Evolutionary conservation across 2,888 invertebrate genomes (phyloP).

Genomic region (Harpagoxenus sublaevis): DNA sequence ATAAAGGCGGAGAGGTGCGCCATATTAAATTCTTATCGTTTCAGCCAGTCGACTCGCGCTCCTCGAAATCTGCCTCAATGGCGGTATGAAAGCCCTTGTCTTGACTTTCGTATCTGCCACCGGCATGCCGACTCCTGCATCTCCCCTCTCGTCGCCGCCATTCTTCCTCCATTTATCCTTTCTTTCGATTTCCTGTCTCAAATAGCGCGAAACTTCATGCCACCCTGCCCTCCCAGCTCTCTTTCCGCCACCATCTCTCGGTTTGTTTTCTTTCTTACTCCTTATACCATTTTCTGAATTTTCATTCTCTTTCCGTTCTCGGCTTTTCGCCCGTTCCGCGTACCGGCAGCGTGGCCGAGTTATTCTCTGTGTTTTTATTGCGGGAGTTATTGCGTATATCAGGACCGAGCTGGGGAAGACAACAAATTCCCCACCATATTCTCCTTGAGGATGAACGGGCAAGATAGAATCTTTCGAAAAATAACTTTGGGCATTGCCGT

Average conservation of each 20-base stretch:
- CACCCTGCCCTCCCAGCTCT: constrained; percentile 42
- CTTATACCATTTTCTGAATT: constrained; percentile 50
- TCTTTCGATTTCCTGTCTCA: constrained; percentile 68
- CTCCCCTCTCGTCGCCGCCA: constrained; percentile 44
- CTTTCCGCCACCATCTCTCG: constrained; percentile 48
- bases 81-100: constrained; percentile 48
- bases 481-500: constrained; percentile 64
- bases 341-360: constrained; percentile 70
- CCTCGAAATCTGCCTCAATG: constrained; percentile 59
- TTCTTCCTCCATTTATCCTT: constrained; percentile 61
- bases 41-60: constrained; percentile 63
- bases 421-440: constrained; percentile 79
- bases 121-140: constrained; percentile 55
- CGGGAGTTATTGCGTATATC: constrained; percentile 81
- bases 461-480: constrained; percentile 65
- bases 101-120: constrained; percentile 63
- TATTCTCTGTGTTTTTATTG: constrained; percentile 83
- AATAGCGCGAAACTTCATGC: constrained; percentile 79
- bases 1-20: constrained; percentile 50
- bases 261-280: constrained; percentile 29
- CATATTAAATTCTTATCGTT: constrained; percentile 79
- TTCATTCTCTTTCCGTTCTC: constrained; percentile 37
- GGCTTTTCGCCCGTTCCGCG: constrained; percentile 23
- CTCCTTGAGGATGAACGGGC: constrained; percentile 52
- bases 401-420: constrained; percentile 74